These are phyloP conservation scores for Oxyteleia sp. DNA, from an alignment of 2,888 invertebrate species.

Conservation along the genomic window DNA sequence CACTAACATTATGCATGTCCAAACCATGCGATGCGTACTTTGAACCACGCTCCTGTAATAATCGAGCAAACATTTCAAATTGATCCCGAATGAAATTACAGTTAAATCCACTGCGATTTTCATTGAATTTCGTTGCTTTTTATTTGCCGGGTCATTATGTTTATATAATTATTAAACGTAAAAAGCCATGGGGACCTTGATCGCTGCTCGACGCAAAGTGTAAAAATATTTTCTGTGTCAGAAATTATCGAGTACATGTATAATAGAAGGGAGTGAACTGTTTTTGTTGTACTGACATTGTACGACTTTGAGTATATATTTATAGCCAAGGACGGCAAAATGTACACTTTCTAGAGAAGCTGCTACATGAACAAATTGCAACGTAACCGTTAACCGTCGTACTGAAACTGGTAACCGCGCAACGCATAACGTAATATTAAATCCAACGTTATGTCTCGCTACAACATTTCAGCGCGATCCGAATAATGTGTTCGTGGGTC, in stretches of 20 bases:
- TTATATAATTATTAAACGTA: conserved; percentile 14
- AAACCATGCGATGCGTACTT: no score
- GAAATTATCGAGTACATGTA: conserved; percentile 29
- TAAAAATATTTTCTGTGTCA: conserved; percentile 35
- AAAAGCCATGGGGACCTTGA: conserved; percentile 26
- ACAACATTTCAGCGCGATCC: conserved; percentile 6
- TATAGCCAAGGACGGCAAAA: conserved; percentile 54
- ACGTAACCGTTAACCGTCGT: conserved; percentile 28
- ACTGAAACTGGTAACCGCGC: conserved; percentile 16
- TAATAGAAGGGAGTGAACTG: conserved; percentile 46
- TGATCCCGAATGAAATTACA: no score
- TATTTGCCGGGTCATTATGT: neutral
- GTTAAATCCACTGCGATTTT: no score
- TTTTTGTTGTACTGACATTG: conserved; percentile 52
- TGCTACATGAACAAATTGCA: conserved; percentile 32
- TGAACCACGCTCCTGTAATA: no score
- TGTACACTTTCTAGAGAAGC: conserved; percentile 52
- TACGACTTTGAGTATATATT: conserved; percentile 51
- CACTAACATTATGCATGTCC: no score
- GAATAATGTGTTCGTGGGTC: neutral
- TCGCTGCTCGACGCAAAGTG: conserved; percentile 17
- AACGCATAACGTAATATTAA: conserved; percentile 23
- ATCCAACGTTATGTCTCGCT: conserved; percentile 1
- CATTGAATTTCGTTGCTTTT: conserved; percentile 1
- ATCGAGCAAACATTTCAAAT: no score